Percentiles rank a stretch among this genome's conserved stretches.
Evolutionary conservation across 2,888 invertebrate genomes (phyloP).

Genomic region (Brassicogethes aeneus): DNA sequence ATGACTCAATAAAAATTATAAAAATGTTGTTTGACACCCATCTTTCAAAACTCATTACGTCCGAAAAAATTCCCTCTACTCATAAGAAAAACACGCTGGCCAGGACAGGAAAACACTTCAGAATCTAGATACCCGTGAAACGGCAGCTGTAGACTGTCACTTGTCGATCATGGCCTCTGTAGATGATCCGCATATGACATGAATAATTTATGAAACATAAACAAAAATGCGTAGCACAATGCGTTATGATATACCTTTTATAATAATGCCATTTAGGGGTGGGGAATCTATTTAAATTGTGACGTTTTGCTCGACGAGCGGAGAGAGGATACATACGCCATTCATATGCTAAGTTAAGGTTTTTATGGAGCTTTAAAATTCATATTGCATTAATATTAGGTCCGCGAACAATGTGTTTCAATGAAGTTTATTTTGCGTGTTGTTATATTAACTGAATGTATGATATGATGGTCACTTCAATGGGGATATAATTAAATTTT

Average conservation of each 20-base stretch:
- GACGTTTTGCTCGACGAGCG: too few species aligned
- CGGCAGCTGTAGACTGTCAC: slow-evolving; percentile 42
- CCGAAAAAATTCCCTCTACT: too few species aligned
- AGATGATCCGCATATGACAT: slow-evolving; percentile 36
- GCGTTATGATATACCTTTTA: slow-evolving; percentile 39
- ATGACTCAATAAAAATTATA: too few species aligned
- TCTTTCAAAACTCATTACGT: too few species aligned
- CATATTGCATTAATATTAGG: slow-evolving; percentile 18
- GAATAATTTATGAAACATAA: slow-evolving; percentile 37
- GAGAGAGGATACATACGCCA: slow-evolving; percentile 36
- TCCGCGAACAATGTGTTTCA: slow-evolving; percentile 35
- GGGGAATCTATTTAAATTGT: slow-evolving; percentile 40
- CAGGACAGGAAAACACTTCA: slow-evolving; percentile 40
- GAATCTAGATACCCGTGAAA: slow-evolving; percentile 35
- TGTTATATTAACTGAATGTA: too few species aligned
- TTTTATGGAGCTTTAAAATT: slow-evolving; percentile 35
- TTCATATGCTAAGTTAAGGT: slow-evolving; percentile 38
- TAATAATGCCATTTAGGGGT: slow-evolving; percentile 40
- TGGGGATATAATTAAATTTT: too few species aligned
- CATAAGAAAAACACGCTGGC: too few species aligned
- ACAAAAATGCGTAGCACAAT: slow-evolving; percentile 29
- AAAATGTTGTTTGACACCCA: too few species aligned
- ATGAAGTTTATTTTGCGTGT: too few species aligned
- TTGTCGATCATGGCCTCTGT: slow-evolving; percentile 38
- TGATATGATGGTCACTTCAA: too few species aligned